These are phyloP conservation scores for Eudemis profundana DNA, from an alignment of 2,888 invertebrate genomes.

Conservation along the genomic window DNA sequence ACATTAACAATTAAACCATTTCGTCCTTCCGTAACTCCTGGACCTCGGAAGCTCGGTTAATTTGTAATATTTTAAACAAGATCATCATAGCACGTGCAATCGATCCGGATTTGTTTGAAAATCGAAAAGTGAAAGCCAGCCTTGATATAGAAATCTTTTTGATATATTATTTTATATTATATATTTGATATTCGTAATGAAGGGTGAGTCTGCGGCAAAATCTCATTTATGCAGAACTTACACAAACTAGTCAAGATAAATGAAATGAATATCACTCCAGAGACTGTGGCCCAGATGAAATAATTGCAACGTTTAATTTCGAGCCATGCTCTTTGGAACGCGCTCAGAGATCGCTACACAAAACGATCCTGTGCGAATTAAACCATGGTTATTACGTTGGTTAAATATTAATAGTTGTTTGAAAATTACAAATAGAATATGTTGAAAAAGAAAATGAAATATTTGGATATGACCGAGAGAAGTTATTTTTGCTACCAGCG, in stretches of 20 bases:
- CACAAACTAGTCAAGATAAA: constrained; percentile 59
- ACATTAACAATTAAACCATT: no score
- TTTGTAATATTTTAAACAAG: no score
- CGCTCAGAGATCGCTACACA: not conserved
- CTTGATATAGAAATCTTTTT: no score
- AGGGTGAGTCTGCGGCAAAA: constrained; percentile 34
- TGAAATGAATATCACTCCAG: constrained; percentile 60
- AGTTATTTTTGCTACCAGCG: no score
- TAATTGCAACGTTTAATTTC: constrained; percentile 58
- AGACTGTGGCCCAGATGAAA: constrained; percentile 57
- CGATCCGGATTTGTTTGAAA: no score
- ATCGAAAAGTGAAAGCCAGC: no score
- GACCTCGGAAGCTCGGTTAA: no score
- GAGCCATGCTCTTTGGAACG: constrained; percentile 37
- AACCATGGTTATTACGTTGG: not conserved
- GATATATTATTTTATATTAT: no score
- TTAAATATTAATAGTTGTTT: not conserved
- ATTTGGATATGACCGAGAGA: no score
- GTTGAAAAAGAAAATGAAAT: no score
- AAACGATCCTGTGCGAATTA: not conserved
- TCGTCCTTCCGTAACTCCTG: no score
- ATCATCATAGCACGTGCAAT: no score
- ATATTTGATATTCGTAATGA: not conserved
- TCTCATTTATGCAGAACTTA: constrained; percentile 45
- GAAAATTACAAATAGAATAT: not conserved